Conservation (phyloP, 2,888 invertebrate species). For the Strigamia transsilvanica region DNA sequence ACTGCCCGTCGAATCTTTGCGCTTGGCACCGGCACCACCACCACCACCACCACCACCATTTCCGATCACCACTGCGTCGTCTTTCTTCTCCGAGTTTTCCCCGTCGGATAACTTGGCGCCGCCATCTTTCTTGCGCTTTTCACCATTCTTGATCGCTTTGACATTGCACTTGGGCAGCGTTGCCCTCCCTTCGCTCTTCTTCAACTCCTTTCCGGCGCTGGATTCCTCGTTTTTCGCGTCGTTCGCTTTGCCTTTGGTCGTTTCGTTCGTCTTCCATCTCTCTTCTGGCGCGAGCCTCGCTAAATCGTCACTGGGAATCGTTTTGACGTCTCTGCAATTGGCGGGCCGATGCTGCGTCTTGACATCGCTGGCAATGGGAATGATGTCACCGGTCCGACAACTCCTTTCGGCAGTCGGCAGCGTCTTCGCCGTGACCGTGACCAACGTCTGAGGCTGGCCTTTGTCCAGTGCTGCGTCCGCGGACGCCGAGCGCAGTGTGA, state of each 20-base stretch:
- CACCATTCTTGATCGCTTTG: neutral
- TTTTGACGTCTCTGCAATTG: neutral
- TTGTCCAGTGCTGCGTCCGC: slow-evolving; percentile 52
- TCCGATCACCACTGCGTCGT: neutral
- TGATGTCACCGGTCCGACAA: neutral
- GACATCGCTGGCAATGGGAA: neutral
- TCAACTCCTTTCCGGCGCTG: neutral
- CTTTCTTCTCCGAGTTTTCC: slow-evolving; percentile 20
- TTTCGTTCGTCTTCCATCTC: neutral
- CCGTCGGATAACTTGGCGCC: neutral
- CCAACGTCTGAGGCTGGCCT: slow-evolving; percentile 52
- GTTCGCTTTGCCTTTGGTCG: neutral
- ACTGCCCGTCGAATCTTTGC: slow-evolving; percentile 18
- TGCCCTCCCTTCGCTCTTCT: neutral
- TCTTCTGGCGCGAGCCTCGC: neutral
- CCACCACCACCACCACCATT: neutral
- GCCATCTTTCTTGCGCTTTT: slow-evolving; percentile 2
- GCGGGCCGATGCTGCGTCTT: neutral
- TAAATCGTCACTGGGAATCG: neutral
- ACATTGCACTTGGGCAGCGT: too few species aligned
- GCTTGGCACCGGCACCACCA: neutral
- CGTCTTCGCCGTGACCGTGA: slow-evolving; percentile 52
- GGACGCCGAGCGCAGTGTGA: slow-evolving; percentile 50
- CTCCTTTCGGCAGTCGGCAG: slow-evolving; percentile 51
- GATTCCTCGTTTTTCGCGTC: neutral